phyloP scores from a whole-genome alignment of 1,140 invertebrate genomes.

The Euwallacea similis region DNA sequence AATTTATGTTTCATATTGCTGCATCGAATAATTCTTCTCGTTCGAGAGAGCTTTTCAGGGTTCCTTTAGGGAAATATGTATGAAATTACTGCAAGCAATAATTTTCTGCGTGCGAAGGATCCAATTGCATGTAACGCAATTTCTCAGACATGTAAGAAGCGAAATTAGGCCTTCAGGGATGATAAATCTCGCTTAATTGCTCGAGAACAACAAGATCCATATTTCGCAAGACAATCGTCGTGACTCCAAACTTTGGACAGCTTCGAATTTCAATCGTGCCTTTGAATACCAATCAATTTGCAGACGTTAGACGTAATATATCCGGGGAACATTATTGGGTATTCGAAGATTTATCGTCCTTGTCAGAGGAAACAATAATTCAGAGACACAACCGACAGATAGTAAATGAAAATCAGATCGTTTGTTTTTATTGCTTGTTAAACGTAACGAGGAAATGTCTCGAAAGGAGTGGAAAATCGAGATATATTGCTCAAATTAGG shows the following conservation, averaged over 20 bases:
- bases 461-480: neutral
- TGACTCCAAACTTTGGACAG: constrained; percentile 8
- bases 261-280: constrained; percentile 1
- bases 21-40: constrained; percentile 2
- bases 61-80: neutral
- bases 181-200: constrained; percentile 1
- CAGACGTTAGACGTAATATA: constrained; percentile 14
- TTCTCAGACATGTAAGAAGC: too few relatives aligned
- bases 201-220: constrained; percentile 5
- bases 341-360: constrained; percentile 17
- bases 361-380: constrained; percentile 18
- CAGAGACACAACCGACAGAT: constrained; percentile 1
- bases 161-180: neutral
- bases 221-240: constrained; percentile 1
- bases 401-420: constrained; percentile 11
- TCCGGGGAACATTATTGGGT: constrained; percentile 12
- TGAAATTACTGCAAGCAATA: constrained; percentile 1
- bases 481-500: neutral
- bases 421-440: constrained; percentile 11
- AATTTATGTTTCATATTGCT: constrained; percentile 11
- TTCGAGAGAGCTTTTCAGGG: neutral
- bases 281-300: constrained; percentile 12
- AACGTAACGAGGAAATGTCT: neutral
- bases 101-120: neutral
- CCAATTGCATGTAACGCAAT: too few relatives aligned